Evolutionary conservation across 2,113 vertebrate genomes (phyloP).

Genomic region (Leucoraja erinaceus): DNA sequence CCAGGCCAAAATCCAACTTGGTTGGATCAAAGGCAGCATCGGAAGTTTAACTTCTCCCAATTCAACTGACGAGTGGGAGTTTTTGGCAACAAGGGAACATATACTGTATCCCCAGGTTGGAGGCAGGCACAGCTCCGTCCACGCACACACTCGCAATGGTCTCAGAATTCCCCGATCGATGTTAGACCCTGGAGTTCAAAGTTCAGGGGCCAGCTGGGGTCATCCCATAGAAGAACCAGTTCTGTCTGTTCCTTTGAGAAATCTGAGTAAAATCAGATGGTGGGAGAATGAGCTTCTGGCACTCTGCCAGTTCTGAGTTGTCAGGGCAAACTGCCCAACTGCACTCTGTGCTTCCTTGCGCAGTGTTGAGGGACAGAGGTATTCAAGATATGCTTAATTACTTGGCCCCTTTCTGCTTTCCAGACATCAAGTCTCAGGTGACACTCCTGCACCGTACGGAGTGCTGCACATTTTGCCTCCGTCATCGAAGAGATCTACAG

Average conservation of each 20-base stretch:
- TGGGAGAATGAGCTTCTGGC: background rate
- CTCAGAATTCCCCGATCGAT: background rate
- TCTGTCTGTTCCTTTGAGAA: background rate
- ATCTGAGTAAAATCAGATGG: conserved; percentile 24
- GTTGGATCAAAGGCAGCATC: background rate
- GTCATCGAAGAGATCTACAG: too few relatives aligned
- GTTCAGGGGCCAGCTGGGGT: conserved; percentile 13
- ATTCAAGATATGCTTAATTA: background rate
- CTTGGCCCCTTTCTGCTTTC: background rate
- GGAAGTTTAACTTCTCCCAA: background rate
- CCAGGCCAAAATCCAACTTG: background rate
- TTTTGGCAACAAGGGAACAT: background rate
- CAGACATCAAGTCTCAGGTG: background rate
- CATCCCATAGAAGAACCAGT: background rate
- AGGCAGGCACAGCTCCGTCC: background rate
- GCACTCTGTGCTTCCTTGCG: background rate
- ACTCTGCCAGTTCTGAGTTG: background rate
- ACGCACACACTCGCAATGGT: background rate
- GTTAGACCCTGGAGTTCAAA: background rate
- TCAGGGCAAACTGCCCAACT: background rate
- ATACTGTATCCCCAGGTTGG: background rate
- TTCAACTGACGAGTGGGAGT: background rate
- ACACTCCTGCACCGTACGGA: background rate
- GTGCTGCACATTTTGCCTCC: background rate
- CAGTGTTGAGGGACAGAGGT: background rate